Evolutionary conservation across 2,888 invertebrate species (phyloP).

Genomic region (Dicranocentrus wangi): DNA sequence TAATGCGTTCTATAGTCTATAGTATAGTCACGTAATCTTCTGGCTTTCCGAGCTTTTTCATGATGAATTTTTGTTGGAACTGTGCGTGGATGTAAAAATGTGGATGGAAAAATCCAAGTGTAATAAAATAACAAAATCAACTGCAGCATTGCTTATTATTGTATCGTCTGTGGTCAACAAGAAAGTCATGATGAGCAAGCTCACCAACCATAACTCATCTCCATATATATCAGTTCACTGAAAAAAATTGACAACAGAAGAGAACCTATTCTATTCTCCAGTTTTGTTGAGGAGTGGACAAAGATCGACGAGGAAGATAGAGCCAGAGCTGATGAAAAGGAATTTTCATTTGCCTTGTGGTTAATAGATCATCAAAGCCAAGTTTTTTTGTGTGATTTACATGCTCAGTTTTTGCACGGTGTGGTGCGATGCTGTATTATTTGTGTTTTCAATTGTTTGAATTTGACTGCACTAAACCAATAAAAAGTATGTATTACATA

Average conservation of each 20-base stretch:
- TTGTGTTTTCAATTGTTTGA: too few species aligned
- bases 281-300: constrained; percentile 35
- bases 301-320: constrained; percentile 48
- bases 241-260: constrained; percentile 41
- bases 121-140: too few species aligned
- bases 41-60: neutral
- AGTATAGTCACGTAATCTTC: neutral
- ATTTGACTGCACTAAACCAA: too few species aligned
- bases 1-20: neutral
- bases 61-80: too few species aligned
- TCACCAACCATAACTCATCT: constrained; percentile 50
- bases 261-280: constrained; percentile 28
- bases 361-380: constrained; percentile 18
- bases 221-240: constrained; percentile 45
- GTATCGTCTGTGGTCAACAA: neutral
- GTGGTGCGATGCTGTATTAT: too few species aligned
- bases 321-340: constrained; percentile 27
- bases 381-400: constrained; percentile 17
- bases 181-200: constrained; percentile 41
- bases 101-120: too few species aligned
- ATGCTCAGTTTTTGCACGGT: neutral
- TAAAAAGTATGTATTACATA: too few species aligned
- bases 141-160: too few species aligned
- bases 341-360: constrained; percentile 32
- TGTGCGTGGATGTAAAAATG: too few species aligned